A percentile compares a stretch with the other conserved stretches of the same genome.
These are phyloP conservation scores for Pseudorhiza aurosa DNA, from an alignment of 30 jellyfish, hydroid and myxozoan species.

Conservation along the genomic window DNA sequence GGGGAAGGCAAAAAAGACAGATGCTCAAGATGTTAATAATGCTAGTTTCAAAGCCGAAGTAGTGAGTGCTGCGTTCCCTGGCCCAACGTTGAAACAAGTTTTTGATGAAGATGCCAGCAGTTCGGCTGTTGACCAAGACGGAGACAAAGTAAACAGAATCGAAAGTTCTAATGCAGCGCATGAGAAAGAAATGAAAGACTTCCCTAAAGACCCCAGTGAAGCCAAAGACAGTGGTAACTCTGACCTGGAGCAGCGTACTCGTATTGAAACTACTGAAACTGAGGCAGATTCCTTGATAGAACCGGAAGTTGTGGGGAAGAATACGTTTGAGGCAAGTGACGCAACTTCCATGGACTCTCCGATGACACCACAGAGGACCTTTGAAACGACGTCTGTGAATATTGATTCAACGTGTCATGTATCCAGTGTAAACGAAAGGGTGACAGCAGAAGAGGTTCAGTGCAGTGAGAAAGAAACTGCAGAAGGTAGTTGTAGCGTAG, in stretches of 20 bases:
- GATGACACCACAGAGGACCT: constrained; percentile 15
- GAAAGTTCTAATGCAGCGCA: background rate
- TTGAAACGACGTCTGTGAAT: background rate
- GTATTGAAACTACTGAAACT: background rate
- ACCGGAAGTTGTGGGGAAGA: constrained; percentile 6
- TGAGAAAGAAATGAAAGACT: background rate
- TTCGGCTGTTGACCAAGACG: background rate
- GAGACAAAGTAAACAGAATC: background rate
- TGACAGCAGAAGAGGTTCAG: background rate
- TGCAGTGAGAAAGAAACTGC: background rate
- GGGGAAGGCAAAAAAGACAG: background rate
- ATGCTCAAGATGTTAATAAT: background rate
- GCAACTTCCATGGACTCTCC: constrained; percentile 63
- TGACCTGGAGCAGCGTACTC: background rate
- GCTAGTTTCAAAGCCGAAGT: background rate
- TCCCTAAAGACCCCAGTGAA: background rate
- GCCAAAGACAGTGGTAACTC: background rate
- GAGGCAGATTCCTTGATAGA: background rate
- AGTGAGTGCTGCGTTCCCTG: background rate
- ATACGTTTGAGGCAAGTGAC: constrained; percentile 41
- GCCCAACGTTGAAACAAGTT: background rate
- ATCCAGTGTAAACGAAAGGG: background rate
- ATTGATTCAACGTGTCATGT: background rate
- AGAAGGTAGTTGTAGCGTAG: background rate
- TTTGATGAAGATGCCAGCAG: background rate